Conservation (phyloP, 2,888 invertebrate genomes). For the Schizaphis graminum region DNA sequence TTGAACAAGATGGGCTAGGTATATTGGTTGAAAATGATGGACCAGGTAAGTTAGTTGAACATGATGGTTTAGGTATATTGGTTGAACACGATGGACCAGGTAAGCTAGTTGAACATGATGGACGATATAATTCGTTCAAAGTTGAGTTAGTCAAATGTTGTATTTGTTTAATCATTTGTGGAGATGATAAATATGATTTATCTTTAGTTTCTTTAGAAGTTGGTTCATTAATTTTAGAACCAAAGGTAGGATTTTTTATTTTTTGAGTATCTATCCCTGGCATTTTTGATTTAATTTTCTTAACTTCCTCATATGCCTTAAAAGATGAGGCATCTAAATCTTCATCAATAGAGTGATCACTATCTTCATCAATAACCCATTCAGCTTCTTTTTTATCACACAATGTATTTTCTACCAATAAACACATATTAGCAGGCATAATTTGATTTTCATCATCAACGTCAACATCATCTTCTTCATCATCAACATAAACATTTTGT, state of each 20-base stretch:
- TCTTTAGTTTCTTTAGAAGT: not conserved
- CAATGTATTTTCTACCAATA: not conserved
- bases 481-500: not conserved
- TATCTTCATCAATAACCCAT: slow-evolving; percentile 22
- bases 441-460: not conserved
- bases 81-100: not conserved
- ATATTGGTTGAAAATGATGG: not conserved
- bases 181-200: not conserved
- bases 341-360: not conserved
- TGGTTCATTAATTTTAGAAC: not conserved
- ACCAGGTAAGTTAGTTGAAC: not conserved
- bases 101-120: not conserved
- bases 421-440: not conserved
- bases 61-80: not conserved
- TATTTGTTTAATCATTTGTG: not conserved
- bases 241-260: not conserved
- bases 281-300: not conserved
- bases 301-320: too few species aligned
- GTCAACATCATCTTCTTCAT: not conserved
- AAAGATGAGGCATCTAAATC: not conserved
- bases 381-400: not conserved
- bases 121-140: not conserved
- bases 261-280: not conserved
- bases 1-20: not conserved
- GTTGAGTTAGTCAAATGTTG: not conserved